Conservation (phyloP, 2,888 invertebrate genomes). For the Tinea semifulvella region DNA sequence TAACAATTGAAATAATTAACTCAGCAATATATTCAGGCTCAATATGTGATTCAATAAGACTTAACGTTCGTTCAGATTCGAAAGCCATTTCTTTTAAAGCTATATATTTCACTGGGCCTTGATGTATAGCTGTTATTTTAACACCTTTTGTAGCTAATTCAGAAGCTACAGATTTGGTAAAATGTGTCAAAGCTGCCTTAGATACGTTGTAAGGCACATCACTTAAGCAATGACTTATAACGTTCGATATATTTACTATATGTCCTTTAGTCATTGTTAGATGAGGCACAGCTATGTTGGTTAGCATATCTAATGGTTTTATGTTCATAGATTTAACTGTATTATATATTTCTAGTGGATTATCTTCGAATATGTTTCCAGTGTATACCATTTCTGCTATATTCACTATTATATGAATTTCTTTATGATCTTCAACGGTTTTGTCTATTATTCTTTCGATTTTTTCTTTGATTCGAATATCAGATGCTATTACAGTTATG, state of each 20-base stretch:
- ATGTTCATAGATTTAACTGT: not conserved
- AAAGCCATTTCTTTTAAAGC: not conserved
- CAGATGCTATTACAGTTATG: not conserved
- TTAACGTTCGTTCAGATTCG: not conserved
- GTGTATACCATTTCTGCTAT: slow-evolving; percentile 3
- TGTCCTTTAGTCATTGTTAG: not conserved
- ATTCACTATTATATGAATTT: not conserved
- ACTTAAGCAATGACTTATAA: not conserved
- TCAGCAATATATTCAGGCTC: not conserved
- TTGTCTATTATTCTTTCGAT: not conserved
- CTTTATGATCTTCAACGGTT: not conserved
- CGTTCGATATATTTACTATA: not conserved
- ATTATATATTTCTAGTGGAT: not conserved
- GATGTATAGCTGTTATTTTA: not conserved
- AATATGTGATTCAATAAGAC: not conserved
- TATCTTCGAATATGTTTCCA: not conserved
- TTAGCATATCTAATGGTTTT: not conserved
- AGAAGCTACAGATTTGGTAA: not conserved
- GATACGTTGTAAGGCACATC: not conserved
- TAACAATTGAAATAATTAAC: not conserved
- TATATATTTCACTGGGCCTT: not conserved
- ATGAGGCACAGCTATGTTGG: not conserved
- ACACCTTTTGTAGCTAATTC: slow-evolving; percentile 2
- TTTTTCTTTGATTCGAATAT: not conserved
- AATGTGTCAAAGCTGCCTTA: not conserved